Conservation (phyloP, 2,797 vertebrate genomes). For the Hoplostethus mediterraneus region DNA sequence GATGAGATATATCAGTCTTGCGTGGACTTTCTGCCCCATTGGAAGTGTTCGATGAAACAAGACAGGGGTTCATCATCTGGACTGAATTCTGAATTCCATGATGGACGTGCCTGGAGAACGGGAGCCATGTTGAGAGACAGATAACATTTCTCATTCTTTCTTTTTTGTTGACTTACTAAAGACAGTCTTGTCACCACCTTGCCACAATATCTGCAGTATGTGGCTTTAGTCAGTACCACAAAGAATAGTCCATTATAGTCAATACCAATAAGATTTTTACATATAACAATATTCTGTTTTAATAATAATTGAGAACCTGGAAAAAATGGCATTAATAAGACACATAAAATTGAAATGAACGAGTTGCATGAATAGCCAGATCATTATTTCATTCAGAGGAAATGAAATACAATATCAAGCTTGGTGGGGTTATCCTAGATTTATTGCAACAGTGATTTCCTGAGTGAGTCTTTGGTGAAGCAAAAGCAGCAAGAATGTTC, state of each 20-base stretch:
- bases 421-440: constrained; percentile 77
- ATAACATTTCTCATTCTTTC: constrained; percentile 42
- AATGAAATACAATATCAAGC: constrained; percentile 78
- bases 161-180: constrained; percentile 31
- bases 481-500: constrained; percentile 65
- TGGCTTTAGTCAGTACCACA: constrained; percentile 3
- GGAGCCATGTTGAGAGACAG: constrained; percentile 33
- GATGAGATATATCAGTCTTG: constrained; percentile 65
- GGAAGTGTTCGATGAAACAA: constrained; percentile 71
- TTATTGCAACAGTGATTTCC: constrained; percentile 82
- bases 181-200: constrained; percentile 41
- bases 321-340: constrained; percentile 66
- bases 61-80: constrained; percentile 65
- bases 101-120: constrained; percentile 52
- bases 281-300: constrained; percentile 54
- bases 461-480: constrained; percentile 73
- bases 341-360: constrained; percentile 72
- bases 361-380: constrained; percentile 69
- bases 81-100: constrained; percentile 47
- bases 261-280: constrained; percentile 23
- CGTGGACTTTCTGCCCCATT: constrained; percentile 63
- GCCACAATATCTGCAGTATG: constrained; percentile 3
- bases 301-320: constrained; percentile 62
- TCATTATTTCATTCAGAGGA: constrained; percentile 75
- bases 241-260: background rate